phyloP scores from a whole-genome alignment of 2,888 invertebrate species.

The Drosophila anomelani region DNA sequence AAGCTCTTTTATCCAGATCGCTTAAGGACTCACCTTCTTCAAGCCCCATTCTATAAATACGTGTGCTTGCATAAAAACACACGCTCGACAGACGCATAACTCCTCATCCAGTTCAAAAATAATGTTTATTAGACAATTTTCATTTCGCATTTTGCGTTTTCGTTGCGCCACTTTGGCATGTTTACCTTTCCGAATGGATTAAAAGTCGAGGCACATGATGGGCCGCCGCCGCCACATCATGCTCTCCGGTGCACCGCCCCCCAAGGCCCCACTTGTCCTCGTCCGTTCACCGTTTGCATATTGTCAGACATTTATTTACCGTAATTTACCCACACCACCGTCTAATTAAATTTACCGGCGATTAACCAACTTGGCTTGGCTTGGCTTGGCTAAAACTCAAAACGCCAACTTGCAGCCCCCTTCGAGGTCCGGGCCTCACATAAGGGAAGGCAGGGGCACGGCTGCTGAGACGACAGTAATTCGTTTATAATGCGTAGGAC shows the following conservation, averaged over 20 bases:
- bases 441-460: not conserved
- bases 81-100: conserved; percentile 12
- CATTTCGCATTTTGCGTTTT: conserved; percentile 37
- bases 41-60: conserved; percentile 2
- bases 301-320: conserved; percentile 75
- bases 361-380: conserved; percentile 77
- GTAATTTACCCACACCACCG: conserved; percentile 73
- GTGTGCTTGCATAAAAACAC: not conserved
- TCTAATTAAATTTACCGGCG: conserved; percentile 81
- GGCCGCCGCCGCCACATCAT: conserved; percentile 4
- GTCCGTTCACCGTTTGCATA: conserved; percentile 46
- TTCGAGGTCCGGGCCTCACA: conserved; percentile 19
- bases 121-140: conserved; percentile 48
- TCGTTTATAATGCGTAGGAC: conserved; percentile 84
- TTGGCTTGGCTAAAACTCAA: conserved; percentile 64
- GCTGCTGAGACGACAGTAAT: conserved; percentile 75
- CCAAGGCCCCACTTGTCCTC: not conserved
- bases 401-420: conserved; percentile 46
- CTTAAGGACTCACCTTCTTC: not conserved
- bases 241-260: not conserved
- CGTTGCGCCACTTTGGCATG: conserved; percentile 41
- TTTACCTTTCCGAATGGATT: conserved; percentile 47
- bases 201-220: conserved; percentile 36
- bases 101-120: conserved; percentile 22
- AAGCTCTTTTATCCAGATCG: not conserved